Percentiles rank a stretch among this genome's conserved stretches.
These are phyloP conservation scores for Drosophila micromelanica DNA, from an alignment of 1,140 invertebrate species.

Conservation along the genomic window DNA sequence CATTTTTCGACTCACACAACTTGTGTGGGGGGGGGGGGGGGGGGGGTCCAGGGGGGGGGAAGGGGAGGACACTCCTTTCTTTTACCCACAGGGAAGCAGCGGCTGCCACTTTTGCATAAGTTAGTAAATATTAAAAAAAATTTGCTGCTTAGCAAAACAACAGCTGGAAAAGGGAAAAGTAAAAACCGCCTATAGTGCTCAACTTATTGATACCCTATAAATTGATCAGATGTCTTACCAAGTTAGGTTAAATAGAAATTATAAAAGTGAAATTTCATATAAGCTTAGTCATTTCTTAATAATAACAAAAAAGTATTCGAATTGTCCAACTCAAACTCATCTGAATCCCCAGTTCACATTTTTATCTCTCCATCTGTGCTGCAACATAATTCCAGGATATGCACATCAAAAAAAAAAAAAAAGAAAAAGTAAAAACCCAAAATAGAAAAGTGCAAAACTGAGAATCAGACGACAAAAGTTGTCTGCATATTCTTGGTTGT, in stretches of 20 bases:
- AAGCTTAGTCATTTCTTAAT: no score
- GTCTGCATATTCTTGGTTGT: constrained; percentile 53
- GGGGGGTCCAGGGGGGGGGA: no score
- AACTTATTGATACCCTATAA: constrained; percentile 10
- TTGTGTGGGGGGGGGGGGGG: no score
- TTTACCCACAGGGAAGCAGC: no score
- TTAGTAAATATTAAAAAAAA: constrained; percentile 77
- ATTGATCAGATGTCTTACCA: not conserved
- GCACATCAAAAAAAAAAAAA: not conserved
- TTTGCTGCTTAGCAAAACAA: constrained; percentile 64
- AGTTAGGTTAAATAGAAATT: no score
- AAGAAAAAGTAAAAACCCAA: constrained; percentile 5
- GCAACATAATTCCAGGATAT: constrained; percentile 2
- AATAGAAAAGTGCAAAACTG: constrained; percentile 50
- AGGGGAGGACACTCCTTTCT: no score
- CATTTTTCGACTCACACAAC: constrained; percentile 4
- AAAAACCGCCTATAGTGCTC: not conserved
- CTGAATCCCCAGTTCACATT: no score
- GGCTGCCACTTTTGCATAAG: constrained; percentile 75
- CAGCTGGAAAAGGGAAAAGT: constrained; percentile 16
- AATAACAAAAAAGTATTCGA: no score
- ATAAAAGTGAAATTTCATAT: no score
- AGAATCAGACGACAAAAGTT: constrained; percentile 77
- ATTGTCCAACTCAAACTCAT: no score
- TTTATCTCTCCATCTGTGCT: no score